phyloP scores from a whole-genome alignment of 2,797 vertebrate species.

The Semotilus atromaculatus region DNA sequence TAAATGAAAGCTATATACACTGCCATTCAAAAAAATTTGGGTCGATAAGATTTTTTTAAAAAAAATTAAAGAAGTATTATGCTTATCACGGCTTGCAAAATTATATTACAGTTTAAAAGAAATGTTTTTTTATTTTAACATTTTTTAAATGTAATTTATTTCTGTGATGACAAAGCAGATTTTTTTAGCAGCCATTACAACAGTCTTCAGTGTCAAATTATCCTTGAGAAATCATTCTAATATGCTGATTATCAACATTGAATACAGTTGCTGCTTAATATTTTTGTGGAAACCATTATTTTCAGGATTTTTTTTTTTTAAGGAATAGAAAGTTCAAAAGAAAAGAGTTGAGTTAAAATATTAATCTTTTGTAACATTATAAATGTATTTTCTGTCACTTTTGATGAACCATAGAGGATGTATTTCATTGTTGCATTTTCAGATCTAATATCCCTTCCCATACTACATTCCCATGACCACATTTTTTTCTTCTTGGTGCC shows the following conservation, averaged over 20 bases:
- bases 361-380: neutral
- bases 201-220: neutral
- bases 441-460: neutral
- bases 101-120: neutral
- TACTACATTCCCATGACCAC: neutral
- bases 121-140: neutral
- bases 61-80: neutral
- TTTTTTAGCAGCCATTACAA: neutral
- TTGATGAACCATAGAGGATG: neutral
- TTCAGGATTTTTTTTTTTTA: neutral
- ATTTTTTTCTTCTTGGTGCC: conserved; percentile 34
- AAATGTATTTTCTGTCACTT: neutral
- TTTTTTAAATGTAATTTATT: neutral
- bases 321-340: neutral
- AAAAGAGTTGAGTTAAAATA: neutral
- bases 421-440: neutral
- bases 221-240: too few species aligned
- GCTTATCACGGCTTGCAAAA: neutral
- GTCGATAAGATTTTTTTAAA: neutral
- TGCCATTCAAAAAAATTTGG: neutral
- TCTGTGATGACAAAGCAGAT: neutral
- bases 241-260: neutral
- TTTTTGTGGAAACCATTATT: neutral
- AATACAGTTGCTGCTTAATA: neutral
- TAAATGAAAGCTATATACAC: neutral